Evolutionary conservation across 2,888 invertebrate genomes (phyloP).

Genomic region (Drosophila melanocephala): DNA sequence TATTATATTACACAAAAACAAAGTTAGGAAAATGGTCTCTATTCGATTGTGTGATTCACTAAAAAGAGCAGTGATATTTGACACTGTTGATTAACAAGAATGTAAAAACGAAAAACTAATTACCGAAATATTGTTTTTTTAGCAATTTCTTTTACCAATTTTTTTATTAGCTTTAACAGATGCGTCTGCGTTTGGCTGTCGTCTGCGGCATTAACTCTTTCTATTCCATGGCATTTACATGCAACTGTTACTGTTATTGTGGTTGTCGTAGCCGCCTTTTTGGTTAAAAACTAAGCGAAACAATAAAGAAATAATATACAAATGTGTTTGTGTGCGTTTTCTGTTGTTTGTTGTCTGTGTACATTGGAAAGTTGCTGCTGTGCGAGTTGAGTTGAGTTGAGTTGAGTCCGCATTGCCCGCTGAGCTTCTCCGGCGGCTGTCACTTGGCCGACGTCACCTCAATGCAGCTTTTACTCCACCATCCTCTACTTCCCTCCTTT

Average conservation of each 20-base stretch:
- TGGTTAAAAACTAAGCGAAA: conserved; percentile 58
- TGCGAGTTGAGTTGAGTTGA: conserved; percentile 13
- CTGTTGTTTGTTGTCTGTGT: conserved; percentile 48
- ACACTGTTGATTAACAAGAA: neutral
- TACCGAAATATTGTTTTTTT: neutral
- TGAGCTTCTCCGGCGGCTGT: conserved; percentile 68
- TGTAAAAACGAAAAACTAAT: neutral
- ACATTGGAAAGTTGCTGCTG: conserved; percentile 75
- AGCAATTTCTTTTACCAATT: neutral
- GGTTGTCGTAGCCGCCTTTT: conserved; percentile 17
- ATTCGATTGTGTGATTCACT: neutral
- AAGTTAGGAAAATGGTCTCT: neutral
- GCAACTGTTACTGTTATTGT: conserved; percentile 52
- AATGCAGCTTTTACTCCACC: conserved; percentile 18
- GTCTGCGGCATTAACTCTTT: conserved; percentile 24
- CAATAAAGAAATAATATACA: conserved; percentile 74
- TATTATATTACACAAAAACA: neutral
- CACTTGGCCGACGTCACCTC: conserved; percentile 61
- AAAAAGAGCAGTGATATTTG: neutral
- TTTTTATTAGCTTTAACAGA: neutral
- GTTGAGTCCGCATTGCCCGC: conserved; percentile 54
- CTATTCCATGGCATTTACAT: conserved; percentile 41
- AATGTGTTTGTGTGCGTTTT: conserved; percentile 32
- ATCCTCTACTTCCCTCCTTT: neutral
- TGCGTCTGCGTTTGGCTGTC: neutral